Conservation (phyloP, 2,797 vertebrate species). For the Cossypha heuglini region DNA sequence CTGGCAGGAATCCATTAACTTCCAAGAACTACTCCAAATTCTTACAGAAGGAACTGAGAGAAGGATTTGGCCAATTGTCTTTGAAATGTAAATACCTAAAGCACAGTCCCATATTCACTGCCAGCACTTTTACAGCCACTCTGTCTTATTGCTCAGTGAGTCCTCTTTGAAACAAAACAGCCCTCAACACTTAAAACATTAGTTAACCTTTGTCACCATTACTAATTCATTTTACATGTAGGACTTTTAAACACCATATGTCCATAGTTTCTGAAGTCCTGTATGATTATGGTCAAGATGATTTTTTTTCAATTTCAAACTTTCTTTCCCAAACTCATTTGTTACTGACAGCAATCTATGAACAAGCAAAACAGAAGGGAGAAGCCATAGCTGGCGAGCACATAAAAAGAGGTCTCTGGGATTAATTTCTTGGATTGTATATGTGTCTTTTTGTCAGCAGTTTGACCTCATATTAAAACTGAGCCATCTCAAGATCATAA, state of each 20-base stretch:
- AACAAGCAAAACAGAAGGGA: slow-evolving; percentile 20
- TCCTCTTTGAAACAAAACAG: slow-evolving; percentile 54
- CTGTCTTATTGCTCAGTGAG: not conserved
- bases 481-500: slow-evolving; percentile 5
- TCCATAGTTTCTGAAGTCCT: not conserved
- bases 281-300: not conserved
- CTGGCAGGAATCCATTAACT: not conserved
- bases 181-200: slow-evolving; percentile 50
- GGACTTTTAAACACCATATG: slow-evolving; percentile 1
- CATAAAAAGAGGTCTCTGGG: not conserved
- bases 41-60: not conserved
- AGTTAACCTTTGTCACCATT: slow-evolving; percentile 60
- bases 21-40: slow-evolving; percentile 14
- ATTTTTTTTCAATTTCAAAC: slow-evolving; percentile 24
- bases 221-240: slow-evolving; percentile 55
- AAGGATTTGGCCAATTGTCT: slow-evolving; percentile 31
- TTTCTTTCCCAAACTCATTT: slow-evolving; percentile 11
- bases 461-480: not conserved
- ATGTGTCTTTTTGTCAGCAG: not conserved
- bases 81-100: slow-evolving; percentile 40
- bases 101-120: not conserved
- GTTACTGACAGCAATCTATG: slow-evolving; percentile 20
- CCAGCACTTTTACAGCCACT: slow-evolving; percentile 47
- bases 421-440: slow-evolving; percentile 2
- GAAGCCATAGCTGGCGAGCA: not conserved